Conservation (phyloP, 64 coral and sea anemone species). For the Pocillopora verrucosa region DNA sequence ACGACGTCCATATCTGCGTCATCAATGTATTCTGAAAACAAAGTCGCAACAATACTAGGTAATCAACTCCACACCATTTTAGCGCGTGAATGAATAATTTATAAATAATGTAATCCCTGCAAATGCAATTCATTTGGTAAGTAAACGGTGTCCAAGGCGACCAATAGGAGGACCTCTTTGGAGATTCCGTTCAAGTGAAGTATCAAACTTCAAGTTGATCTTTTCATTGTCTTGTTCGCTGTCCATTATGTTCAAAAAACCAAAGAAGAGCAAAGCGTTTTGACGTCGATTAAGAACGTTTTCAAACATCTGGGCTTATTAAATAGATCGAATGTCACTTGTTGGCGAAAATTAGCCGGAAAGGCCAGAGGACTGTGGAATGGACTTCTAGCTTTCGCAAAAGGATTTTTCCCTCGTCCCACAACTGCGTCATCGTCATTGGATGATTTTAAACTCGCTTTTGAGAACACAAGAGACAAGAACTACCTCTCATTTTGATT, state of each 20-base stretch:
- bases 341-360: background rate
- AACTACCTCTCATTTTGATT: too few species aligned
- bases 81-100: conserved; percentile 27
- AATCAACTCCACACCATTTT: conserved; percentile 8
- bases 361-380: background rate
- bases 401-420: too few species aligned
- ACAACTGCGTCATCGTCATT: too few species aligned
- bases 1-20: background rate
- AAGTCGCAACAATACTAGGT: background rate
- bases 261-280: background rate
- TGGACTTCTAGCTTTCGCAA: background rate
- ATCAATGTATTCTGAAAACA: background rate
- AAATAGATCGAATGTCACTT: conserved; percentile 33
- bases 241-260: conserved; percentile 22
- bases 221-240: conserved; percentile 25
- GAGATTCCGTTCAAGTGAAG: conserved; percentile 22
- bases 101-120: conserved; percentile 17
- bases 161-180: conserved; percentile 7
- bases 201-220: background rate
- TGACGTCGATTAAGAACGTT: conserved; percentile 30
- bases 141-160: conserved; percentile 7
- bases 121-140: conserved; percentile 43
- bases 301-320: conserved; percentile 10
- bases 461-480: too few species aligned
- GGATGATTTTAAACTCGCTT: too few species aligned